These are phyloP conservation scores for Micropoecilia bifurca DNA, from an alignment of 2,797 vertebrate species.

Conservation along the genomic window DNA sequence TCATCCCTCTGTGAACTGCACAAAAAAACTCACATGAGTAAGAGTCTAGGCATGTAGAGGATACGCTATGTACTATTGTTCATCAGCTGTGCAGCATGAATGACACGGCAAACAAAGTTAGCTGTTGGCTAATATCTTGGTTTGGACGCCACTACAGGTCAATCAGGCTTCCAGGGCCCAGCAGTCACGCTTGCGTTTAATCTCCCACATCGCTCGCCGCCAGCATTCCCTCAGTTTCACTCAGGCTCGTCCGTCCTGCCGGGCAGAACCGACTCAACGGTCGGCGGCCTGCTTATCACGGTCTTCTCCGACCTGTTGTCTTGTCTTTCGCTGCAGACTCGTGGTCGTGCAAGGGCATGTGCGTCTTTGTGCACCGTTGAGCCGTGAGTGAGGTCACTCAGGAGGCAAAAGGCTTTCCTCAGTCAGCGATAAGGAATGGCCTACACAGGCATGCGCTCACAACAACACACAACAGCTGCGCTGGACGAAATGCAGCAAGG, in stretches of 20 bases:
- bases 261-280: constrained; percentile 49
- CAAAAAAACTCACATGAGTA: background rate
- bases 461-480: constrained; percentile 27
- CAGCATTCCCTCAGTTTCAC: constrained; percentile 59
- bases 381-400: constrained; percentile 54
- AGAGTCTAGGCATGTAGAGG: background rate
- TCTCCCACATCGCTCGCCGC: constrained; percentile 28
- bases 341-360: constrained; percentile 20
- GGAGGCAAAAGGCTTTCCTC: constrained; percentile 49
- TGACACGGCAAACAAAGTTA: background rate
- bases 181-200: constrained; percentile 31
- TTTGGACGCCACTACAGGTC: constrained; percentile 16
- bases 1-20: background rate
- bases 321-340: constrained; percentile 41
- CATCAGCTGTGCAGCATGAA: background rate
- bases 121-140: background rate
- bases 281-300: constrained; percentile 58
- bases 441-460: constrained; percentile 16
- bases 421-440: constrained; percentile 58
- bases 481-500: constrained; percentile 27
- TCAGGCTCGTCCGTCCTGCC: constrained; percentile 64
- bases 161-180: constrained; percentile 22
- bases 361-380: constrained; percentile 35
- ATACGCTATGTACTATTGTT: background rate
- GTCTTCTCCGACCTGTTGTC: constrained; percentile 60